Conservation (phyloP, 1,140 invertebrate genomes). For the Drosophila takahashii region DNA sequence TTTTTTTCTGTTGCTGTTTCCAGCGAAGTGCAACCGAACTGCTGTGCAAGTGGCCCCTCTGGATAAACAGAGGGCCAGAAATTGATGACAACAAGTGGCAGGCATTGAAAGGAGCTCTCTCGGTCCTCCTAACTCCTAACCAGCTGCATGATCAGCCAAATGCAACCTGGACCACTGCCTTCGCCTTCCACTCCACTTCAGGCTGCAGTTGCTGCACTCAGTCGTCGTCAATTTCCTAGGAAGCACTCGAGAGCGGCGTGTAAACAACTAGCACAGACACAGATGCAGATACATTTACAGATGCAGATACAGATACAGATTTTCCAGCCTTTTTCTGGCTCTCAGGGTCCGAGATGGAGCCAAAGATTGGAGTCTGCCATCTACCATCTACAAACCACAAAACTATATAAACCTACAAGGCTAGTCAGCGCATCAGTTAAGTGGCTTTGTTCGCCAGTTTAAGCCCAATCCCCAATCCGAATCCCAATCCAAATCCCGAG, state of each 20-base stretch:
- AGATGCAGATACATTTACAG: background rate
- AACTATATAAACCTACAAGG: constrained; percentile 58
- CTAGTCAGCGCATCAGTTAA: constrained; percentile 72
- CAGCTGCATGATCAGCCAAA: constrained; percentile 78
- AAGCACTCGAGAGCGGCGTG: constrained; percentile 74
- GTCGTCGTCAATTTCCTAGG: constrained; percentile 78
- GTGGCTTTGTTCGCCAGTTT: constrained; percentile 73
- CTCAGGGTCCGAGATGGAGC: constrained; percentile 12
- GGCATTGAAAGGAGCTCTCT: constrained; percentile 67
- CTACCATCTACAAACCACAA: constrained; percentile 10
- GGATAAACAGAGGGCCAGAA: constrained; percentile 43
- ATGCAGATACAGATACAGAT: constrained; percentile 23
- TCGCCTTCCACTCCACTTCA: constrained; percentile 68
- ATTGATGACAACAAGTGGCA: constrained; percentile 83
- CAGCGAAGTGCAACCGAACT: constrained; percentile 68
- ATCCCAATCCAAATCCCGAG: background rate
- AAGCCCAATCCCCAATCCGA: constrained; percentile 4
- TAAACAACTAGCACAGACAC: constrained; percentile 62
- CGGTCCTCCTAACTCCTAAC: constrained; percentile 41
- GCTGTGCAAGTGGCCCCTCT: constrained; percentile 57
- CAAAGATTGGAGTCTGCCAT: constrained; percentile 7
- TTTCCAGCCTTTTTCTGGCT: constrained; percentile 32
- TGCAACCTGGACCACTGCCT: constrained; percentile 36
- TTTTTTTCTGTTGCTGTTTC: constrained; percentile 58
- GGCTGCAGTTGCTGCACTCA: constrained; percentile 41